Evolutionary conservation across 2,797 vertebrate species (phyloP).

Genomic region (Peromyscus melanophrys): DNA sequence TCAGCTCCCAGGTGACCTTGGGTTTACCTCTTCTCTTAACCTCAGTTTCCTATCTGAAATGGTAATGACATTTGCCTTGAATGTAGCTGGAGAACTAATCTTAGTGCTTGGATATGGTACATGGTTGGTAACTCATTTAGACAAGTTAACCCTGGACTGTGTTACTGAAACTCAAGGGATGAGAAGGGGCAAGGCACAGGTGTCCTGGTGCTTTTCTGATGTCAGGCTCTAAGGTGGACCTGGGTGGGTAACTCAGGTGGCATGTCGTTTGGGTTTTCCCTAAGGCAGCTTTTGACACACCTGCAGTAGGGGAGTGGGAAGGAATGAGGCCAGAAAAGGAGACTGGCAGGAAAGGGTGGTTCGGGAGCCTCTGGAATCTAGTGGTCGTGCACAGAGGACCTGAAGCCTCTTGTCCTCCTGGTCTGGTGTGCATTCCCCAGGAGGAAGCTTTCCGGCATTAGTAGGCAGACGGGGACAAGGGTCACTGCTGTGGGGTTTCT

Average conservation of each 20-base stretch:
- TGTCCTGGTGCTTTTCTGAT: neutral
- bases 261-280: neutral
- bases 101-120: neutral
- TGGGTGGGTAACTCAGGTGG: neutral
- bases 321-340: neutral
- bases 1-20: neutral
- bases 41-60: neutral
- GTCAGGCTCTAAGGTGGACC: neutral
- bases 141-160: neutral
- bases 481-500: neutral
- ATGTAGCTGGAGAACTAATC: neutral
- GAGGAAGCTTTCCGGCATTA: neutral
- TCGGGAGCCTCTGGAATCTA: neutral
- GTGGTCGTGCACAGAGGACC: neutral
- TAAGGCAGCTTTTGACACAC: neutral
- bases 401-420: neutral
- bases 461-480: neutral
- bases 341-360: neutral
- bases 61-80: neutral
- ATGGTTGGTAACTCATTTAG: neutral
- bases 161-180: neutral
- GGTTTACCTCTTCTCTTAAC: neutral
- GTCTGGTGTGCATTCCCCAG: neutral
- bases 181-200: neutral
- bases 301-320: neutral